Evolutionary conservation across 2,888 invertebrate genomes (phyloP).

Genomic region (Trachelus iudaicus): DNA sequence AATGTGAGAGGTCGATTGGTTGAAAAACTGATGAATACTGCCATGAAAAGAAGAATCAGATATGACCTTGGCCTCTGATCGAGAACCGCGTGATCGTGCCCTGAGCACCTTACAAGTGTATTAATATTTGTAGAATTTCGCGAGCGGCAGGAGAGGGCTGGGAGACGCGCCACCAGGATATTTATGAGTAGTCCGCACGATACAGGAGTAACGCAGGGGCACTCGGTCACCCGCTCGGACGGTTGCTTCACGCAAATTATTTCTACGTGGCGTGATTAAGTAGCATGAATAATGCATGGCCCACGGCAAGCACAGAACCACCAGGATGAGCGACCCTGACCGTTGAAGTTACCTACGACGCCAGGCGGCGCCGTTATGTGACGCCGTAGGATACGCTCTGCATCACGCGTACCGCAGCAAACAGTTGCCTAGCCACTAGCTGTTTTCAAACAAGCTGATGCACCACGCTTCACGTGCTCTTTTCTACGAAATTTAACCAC

Average conservation of each 20-base stretch:
- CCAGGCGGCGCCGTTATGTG: background rate
- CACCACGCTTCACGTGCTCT: background rate
- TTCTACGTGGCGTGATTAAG: constrained; percentile 19
- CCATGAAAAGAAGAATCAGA: too few relatives aligned
- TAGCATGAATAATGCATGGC: constrained; percentile 18
- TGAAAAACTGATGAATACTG: too few relatives aligned
- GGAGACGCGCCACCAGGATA: constrained; percentile 9
- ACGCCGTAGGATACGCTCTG: constrained; percentile 1
- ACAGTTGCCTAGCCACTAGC: background rate
- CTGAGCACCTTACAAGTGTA: too few relatives aligned
- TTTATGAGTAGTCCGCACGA: constrained; percentile 18
- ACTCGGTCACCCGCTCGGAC: too few relatives aligned
- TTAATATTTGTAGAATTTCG: too few relatives aligned
- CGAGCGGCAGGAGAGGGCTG: too few relatives aligned
- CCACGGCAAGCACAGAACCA: too few relatives aligned
- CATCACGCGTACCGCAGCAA: background rate
- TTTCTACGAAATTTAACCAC: background rate
- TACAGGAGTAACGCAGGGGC: constrained; percentile 5
- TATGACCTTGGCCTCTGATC: too few relatives aligned
- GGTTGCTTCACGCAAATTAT: constrained; percentile 11
- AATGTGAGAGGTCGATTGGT: too few relatives aligned
- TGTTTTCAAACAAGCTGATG: constrained; percentile 4
- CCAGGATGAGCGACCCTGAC: too few relatives aligned
- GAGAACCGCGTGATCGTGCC: too few relatives aligned
- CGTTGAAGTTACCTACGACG: too few relatives aligned